A percentile compares a stretch with the other conserved stretches of the same genome.
phyloP scores from a whole-genome alignment of 2,113 vertebrate genomes.

The Progne subis region DNA sequence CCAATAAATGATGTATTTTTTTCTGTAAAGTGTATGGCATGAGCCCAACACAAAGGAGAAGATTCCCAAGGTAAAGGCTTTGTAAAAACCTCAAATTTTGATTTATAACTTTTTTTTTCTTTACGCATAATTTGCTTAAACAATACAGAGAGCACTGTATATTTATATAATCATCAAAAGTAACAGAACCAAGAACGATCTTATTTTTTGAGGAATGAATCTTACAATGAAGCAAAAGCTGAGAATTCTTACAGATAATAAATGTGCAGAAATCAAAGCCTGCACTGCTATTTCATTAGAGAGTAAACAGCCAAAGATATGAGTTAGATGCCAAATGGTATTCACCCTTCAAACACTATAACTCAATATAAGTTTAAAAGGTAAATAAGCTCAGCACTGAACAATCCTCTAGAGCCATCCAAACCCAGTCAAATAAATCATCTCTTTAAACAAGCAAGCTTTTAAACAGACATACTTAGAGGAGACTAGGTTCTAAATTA shows the following conservation, averaged over 20 bases:
- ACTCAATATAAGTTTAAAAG: background rate
- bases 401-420: background rate
- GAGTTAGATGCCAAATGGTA: background rate
- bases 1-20: slow-evolving; percentile 1
- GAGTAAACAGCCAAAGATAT: background rate
- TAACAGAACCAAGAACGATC: background rate
- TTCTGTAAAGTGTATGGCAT: background rate
- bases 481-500: background rate
- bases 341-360: background rate
- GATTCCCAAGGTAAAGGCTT: background rate
- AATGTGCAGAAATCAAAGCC: background rate
- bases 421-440: background rate
- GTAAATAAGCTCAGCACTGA: slow-evolving; percentile 26
- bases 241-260: background rate
- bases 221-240: background rate
- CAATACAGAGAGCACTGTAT: background rate
- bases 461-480: background rate
- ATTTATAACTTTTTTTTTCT: background rate
- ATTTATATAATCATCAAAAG: slow-evolving; percentile 2
- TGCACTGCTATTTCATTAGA: background rate
- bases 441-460: background rate
- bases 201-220: background rate
- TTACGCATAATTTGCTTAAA: background rate
- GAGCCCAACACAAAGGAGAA: background rate
- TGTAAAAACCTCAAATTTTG: background rate